These are phyloP conservation scores for Papilio elwesi DNA, from an alignment of 2,888 invertebrate species.

Conservation along the genomic window DNA sequence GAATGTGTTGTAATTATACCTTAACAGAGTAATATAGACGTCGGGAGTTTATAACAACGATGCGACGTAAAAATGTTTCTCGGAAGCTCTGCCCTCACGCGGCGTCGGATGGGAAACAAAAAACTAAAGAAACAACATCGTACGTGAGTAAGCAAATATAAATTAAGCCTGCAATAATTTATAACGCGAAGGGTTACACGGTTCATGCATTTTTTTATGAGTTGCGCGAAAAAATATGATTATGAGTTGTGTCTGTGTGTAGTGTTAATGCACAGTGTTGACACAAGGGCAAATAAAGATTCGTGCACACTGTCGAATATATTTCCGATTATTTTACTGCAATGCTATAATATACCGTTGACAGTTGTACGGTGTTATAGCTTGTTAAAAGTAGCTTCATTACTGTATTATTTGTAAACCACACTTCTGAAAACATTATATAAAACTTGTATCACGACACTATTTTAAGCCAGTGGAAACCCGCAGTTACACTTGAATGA, in stretches of 20 bases:
- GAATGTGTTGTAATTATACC: neutral
- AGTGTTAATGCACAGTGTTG: neutral
- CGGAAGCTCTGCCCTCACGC: conserved; percentile 26
- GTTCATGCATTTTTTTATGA: conserved; percentile 9
- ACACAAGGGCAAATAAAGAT: conserved; percentile 24
- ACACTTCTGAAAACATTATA: no score
- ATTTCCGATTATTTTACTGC: neutral
- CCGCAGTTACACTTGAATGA: no score
- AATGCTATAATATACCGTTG: no score
- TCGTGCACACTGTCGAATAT: neutral
- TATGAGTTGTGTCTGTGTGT: neutral
- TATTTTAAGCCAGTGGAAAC: no score
- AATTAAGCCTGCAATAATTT: conserved; percentile 11
- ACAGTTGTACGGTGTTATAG: no score
- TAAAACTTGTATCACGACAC: no score
- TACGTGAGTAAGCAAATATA: conserved; percentile 33
- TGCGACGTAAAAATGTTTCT: conserved; percentile 39
- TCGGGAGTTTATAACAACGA: conserved; percentile 19
- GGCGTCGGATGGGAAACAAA: conserved; percentile 11
- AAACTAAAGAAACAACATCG: conserved; percentile 22
- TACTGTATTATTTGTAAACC: no score
- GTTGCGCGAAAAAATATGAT: conserved; percentile 6
- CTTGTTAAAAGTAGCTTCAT: no score
- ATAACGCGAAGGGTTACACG: conserved; percentile 9
- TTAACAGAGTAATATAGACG: conserved; percentile 1